phyloP scores from a whole-genome alignment of 2,888 invertebrate genomes.

The Tachina grossa region DNA sequence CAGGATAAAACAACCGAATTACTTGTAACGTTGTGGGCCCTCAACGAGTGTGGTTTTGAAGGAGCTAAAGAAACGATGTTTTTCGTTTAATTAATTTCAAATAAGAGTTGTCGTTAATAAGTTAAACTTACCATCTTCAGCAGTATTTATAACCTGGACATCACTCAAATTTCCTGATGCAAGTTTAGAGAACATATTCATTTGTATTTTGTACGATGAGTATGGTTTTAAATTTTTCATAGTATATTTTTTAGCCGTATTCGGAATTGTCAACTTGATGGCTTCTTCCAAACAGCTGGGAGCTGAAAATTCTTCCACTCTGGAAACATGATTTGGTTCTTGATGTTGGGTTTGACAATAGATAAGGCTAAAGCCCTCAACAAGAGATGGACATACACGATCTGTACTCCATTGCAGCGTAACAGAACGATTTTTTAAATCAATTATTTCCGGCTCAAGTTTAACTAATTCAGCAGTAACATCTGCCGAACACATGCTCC shows the following conservation, averaged over 20 bases:
- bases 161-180: constrained; percentile 84
- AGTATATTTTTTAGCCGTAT: constrained; percentile 81
- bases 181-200: constrained; percentile 85
- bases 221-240: constrained; percentile 88
- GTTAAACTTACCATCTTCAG: constrained; percentile 85
- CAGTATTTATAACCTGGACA: constrained; percentile 86
- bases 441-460: constrained; percentile 73
- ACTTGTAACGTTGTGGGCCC: constrained; percentile 84
- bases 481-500: constrained; percentile 87
- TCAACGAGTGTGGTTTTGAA: constrained; percentile 84
- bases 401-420: constrained; percentile 89
- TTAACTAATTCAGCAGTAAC: constrained; percentile 73
- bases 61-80: constrained; percentile 82
- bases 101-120: background rate
- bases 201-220: constrained; percentile 88
- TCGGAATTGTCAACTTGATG: constrained; percentile 75
- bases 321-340: constrained; percentile 64
- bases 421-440: constrained; percentile 80
- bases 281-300: constrained; percentile 28
- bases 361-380: constrained; percentile 88
- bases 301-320: background rate
- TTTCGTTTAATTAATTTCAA: background rate
- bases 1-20: constrained; percentile 85
- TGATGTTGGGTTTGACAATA: constrained; percentile 87
- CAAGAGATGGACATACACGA: constrained; percentile 88